These are phyloP conservation scores for Melanerpes formicivorus DNA, from an alignment of 2,113 vertebrate genomes.

Conservation along the genomic window DNA sequence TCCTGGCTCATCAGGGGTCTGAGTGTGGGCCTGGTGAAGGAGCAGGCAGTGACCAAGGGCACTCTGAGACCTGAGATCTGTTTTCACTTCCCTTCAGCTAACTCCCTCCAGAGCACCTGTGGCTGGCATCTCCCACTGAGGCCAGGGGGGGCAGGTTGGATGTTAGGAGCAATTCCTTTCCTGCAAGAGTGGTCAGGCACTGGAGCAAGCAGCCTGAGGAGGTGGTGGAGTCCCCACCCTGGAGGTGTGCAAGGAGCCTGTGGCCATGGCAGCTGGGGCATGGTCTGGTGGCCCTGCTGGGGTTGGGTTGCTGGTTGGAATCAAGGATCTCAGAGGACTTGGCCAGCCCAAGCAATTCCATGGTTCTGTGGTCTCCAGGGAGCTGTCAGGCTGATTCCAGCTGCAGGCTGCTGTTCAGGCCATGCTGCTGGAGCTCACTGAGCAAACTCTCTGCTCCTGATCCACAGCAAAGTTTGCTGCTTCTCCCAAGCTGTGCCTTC, in stretches of 20 bases:
- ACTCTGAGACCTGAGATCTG: too few species aligned
- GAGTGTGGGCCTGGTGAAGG: not conserved
- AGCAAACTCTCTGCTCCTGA: not conserved
- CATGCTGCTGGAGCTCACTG: not conserved
- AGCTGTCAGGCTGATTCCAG: not conserved
- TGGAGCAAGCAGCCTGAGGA: too few species aligned
- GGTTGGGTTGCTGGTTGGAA: too few species aligned
- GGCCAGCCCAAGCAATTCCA: too few species aligned
- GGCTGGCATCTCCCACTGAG: not conserved
- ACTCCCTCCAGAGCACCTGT: not conserved
- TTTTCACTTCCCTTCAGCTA: not conserved
- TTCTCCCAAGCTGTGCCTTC: not conserved
- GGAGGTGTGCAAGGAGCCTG: too few species aligned
- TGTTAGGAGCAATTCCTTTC: too few species aligned
- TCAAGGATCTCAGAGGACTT: too few species aligned
- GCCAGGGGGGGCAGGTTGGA: too few species aligned
- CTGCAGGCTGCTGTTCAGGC: not conserved
- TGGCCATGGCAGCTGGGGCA: too few species aligned
- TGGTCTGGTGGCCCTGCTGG: too few species aligned
- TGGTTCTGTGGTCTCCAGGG: not conserved
- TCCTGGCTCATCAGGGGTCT: not conserved
- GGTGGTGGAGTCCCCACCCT: too few species aligned
- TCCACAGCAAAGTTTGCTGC: not conserved
- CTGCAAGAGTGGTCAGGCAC: too few species aligned
- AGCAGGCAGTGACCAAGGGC: not conserved